phyloP scores from a whole-genome alignment of 2,113 vertebrate species.

The Pterocles burchelli region DNA sequence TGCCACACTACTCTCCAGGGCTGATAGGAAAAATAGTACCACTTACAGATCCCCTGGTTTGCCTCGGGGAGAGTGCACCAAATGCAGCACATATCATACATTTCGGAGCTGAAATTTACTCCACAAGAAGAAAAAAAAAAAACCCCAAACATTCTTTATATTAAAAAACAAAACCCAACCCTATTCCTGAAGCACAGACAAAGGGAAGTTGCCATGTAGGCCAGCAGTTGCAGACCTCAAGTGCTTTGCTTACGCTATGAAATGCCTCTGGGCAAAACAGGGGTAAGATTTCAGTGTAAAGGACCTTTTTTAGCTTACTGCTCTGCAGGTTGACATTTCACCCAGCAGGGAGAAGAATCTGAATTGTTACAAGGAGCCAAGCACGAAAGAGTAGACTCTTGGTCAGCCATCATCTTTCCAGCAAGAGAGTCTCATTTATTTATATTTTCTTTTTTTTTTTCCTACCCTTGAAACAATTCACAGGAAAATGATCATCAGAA shows the following conservation, averaged over 20 bases:
- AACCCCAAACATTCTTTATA: neutral
- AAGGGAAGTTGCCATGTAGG: conserved; percentile 37
- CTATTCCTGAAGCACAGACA: conserved; percentile 35
- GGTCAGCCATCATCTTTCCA: conserved; percentile 17
- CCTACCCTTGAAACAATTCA: neutral
- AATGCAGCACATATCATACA: conserved; percentile 55
- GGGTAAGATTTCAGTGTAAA: conserved; percentile 49
- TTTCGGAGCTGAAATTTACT: conserved; percentile 62
- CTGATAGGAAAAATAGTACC: conserved; percentile 77
- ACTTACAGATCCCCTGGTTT: conserved; percentile 72
- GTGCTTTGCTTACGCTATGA: conserved; percentile 26
- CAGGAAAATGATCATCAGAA: conserved; percentile 57
- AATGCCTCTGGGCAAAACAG: conserved; percentile 28
- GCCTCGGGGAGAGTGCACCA: conserved; percentile 71
- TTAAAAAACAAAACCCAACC: conserved; percentile 45
- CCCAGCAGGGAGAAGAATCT: conserved; percentile 34
- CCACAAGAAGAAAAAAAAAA: neutral
- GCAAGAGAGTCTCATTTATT: neutral
- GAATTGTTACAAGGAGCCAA: conserved; percentile 23
- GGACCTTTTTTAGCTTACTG: conserved; percentile 11
- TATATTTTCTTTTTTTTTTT: neutral
- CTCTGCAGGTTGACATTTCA: conserved; percentile 51
- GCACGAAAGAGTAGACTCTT: neutral
- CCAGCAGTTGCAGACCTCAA: conserved; percentile 39
- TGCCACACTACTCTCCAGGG: conserved; percentile 74